A percentile compares a stretch with the other conserved stretches of the same genome.
Evolutionary conservation across 2,888 invertebrate species (phyloP).

Genomic region (Ormyrus thymus): DNA sequence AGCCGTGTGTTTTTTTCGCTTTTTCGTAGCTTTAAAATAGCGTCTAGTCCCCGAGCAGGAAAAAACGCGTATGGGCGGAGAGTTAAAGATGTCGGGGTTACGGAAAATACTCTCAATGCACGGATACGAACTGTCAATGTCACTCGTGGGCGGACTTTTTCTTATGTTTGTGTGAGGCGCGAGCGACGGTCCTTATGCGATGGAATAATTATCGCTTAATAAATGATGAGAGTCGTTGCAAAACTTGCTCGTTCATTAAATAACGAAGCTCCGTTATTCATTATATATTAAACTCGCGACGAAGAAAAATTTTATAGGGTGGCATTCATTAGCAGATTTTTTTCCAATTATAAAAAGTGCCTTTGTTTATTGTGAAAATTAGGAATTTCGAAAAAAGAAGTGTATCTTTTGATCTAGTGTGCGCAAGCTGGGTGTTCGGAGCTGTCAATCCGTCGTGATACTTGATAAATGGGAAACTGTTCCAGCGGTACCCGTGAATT

Average conservation of each 20-base stretch:
- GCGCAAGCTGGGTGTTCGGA: neutral
- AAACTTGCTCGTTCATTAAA: too few relatives aligned
- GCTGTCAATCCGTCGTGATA: neutral
- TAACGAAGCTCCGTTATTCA: too few relatives aligned
- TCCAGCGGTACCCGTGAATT: conserved; percentile 6
- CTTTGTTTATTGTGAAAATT: too few relatives aligned
- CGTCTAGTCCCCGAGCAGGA: conserved; percentile 14
- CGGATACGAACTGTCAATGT: neutral
- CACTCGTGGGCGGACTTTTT: neutral
- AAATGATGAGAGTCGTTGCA: neutral
- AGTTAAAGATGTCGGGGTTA: neutral
- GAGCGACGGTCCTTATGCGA: too few relatives aligned
- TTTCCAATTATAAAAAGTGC: too few relatives aligned
- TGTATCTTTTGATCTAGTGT: too few relatives aligned
- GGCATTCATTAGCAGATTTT: too few relatives aligned
- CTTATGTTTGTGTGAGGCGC: neutral
- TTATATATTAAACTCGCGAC: too few relatives aligned
- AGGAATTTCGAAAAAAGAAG: too few relatives aligned
- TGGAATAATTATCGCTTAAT: neutral
- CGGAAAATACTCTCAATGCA: neutral
- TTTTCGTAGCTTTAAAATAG: neutral
- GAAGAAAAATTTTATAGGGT: too few relatives aligned
- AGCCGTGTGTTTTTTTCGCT: neutral
- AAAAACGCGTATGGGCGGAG: neutral
- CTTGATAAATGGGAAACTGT: neutral